Evolutionary conservation across 2,888 invertebrate genomes (phyloP), one percentile per base, ranked within the genome.

Genomic region (Odontocerum albicorne): DNA sequence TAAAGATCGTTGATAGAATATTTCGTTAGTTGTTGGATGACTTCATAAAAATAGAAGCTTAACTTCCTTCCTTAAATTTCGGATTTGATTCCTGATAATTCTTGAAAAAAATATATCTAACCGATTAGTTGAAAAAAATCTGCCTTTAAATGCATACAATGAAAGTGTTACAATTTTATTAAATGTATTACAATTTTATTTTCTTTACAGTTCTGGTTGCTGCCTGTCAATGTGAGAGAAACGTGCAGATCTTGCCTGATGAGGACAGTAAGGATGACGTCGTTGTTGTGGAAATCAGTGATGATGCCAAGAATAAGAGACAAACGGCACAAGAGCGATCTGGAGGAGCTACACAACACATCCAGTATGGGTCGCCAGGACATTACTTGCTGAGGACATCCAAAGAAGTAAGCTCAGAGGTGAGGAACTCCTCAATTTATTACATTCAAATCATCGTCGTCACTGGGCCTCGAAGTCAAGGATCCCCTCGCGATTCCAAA

Each of bases 331-430:
- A 55, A 39, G 60, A 49, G 21, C 45, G 55, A 12, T 33, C 45
- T n/a, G 27, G 50, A 4, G 52, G 47, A n/a, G 33, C 10, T 1
- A 57, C 60, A 2, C 60, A 60, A 21, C 60, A 60, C 32, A 52
- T 60, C 13, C 52, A 52, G 31, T 60, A 46, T 22, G 57, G 60
- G 4, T 55, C 60, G 2, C 60, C 60, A 3, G 60, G 60, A 53
- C 60, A 60, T 31, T 60, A 55, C 38, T 49, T 60, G 13, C 43
- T 60, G 3, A 60, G 57, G 27, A 55, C 60, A 4, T 15, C 43
- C 12, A 60, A 60, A 27, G 60, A 60, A 22, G 52, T 39, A 1
- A 44, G 13, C n/a, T n/a, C 47, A 16, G 55, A 60, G 57, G 60
- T 60, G n/a, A n/a, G n/a, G n/a, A n/a, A n/a, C n/a, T n/a, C n/a